phyloP scores from a whole-genome alignment of 92 coral and sea anemone species.

The Pocillopora grandis region DNA sequence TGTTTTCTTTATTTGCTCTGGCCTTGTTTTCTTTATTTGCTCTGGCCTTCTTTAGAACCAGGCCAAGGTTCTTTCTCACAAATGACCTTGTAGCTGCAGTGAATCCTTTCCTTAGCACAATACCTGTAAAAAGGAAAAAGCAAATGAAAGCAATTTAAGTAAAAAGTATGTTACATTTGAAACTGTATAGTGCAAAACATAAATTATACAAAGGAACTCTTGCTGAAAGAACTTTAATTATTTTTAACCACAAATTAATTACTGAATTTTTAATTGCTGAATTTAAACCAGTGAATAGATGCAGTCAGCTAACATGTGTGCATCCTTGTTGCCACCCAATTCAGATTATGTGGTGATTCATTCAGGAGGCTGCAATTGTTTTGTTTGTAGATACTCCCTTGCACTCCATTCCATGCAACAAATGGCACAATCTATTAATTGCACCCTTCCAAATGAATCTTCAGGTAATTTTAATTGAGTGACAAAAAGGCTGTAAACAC shows the following conservation, averaged over 20 bases:
- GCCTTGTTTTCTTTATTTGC: slow-evolving; percentile 30
- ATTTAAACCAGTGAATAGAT: background rate
- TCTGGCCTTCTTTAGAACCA: slow-evolving; percentile 32
- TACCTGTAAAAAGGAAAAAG: slow-evolving; percentile 33
- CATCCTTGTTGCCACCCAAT: background rate
- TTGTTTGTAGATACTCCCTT: no score
- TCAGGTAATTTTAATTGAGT: no score
- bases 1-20: no score
- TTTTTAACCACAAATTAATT: no score
- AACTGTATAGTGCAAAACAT: background rate
- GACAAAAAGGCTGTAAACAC: no score
- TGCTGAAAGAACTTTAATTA: no score
- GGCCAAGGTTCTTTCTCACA: slow-evolving; percentile 34
- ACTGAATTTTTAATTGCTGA: no score
- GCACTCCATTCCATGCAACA: no score
- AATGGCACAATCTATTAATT: no score
- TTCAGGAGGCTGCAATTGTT: background rate
- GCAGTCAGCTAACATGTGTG: background rate
- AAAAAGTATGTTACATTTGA: background rate
- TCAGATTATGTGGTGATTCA: background rate
- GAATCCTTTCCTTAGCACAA: slow-evolving; percentile 22
- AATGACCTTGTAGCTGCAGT: slow-evolving; percentile 22
- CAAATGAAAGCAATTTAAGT: background rate
- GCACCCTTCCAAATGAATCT: no score
- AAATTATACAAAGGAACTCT: no score